Conservation (phyloP, 2,113 vertebrate species). For the Spilogale gracilis region DNA sequence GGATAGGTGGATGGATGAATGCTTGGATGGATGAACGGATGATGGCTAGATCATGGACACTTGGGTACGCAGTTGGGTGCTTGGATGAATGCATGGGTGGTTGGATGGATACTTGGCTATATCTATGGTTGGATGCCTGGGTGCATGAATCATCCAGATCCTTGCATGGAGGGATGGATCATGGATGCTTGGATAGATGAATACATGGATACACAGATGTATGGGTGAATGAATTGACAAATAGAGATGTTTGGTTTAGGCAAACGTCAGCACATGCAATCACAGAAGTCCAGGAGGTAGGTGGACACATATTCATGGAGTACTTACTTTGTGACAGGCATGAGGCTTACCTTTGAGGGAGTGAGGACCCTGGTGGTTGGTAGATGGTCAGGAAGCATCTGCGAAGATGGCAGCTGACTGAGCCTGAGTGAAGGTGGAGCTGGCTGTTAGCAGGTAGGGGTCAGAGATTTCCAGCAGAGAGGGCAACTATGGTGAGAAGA, state of each 20-base stretch:
- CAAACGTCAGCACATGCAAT: not conserved
- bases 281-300: not conserved
- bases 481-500: accelerated
- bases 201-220: not conserved
- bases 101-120: not conserved
- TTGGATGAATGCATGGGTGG: not conserved
- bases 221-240: not conserved
- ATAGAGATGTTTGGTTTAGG: not conserved
- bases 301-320: not conserved
- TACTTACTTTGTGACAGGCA: not conserved
- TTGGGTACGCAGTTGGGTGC: too few relatives aligned
- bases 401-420: not conserved
- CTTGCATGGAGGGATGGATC: too few relatives aligned
- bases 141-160: not conserved
- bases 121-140: not conserved
- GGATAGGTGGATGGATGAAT: not conserved
- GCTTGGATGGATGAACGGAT: not conserved
- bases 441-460: not conserved
- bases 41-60: not conserved
- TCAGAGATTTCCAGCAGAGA: not conserved
- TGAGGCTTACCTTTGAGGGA: not conserved
- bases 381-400: not conserved
- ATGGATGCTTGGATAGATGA: not conserved
- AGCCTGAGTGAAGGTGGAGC: not conserved
- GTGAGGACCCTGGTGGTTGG: not conserved